Evolutionary conservation across 2,888 invertebrate genomes (phyloP).

Genomic region (Chloromyia formosa): DNA sequence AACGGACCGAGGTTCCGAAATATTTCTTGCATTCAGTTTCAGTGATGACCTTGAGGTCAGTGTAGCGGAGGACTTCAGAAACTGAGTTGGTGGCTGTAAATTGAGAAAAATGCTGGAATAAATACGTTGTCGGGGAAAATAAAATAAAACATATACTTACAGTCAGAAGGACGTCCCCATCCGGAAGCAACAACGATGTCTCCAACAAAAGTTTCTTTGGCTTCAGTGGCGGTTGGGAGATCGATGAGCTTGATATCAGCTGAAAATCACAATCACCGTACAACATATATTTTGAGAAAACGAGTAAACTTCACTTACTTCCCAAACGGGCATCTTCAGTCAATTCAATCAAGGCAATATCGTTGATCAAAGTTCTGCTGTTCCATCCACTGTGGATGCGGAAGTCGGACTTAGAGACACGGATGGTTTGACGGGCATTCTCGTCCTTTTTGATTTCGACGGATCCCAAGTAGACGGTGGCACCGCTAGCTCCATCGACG

Average conservation of each 20-base stretch:
- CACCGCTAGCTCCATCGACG: slow-evolving; percentile 49
- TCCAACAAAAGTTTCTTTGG: slow-evolving; percentile 58
- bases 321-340: slow-evolving; percentile 13
- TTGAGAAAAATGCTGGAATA: neutral
- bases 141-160: slow-evolving; percentile 46
- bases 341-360: slow-evolving; percentile 39
- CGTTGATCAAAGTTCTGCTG: slow-evolving; percentile 10
- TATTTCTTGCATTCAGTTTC: slow-evolving; percentile 61
- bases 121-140: neutral
- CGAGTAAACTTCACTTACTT: slow-evolving; percentile 7
- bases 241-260: slow-evolving; percentile 4
- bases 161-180: slow-evolving; percentile 64
- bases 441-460: slow-evolving; percentile 2
- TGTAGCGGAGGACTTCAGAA: slow-evolving; percentile 61
- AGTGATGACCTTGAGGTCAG: slow-evolving; percentile 61
- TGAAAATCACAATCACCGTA: neutral
- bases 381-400: slow-evolving; percentile 31
- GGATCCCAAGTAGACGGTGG: slow-evolving; percentile 23
- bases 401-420: slow-evolving; percentile 14
- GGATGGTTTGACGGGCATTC: slow-evolving; percentile 1
- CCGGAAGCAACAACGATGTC: slow-evolving; percentile 63
- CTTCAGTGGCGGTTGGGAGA: slow-evolving; percentile 58
- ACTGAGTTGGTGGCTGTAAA: slow-evolving; percentile 51
- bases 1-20: slow-evolving; percentile 61
- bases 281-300: neutral